Base-by-base conservation (phyloP, 2,888 invertebrate genomes). In the Crepidodera aurea region DNA sequence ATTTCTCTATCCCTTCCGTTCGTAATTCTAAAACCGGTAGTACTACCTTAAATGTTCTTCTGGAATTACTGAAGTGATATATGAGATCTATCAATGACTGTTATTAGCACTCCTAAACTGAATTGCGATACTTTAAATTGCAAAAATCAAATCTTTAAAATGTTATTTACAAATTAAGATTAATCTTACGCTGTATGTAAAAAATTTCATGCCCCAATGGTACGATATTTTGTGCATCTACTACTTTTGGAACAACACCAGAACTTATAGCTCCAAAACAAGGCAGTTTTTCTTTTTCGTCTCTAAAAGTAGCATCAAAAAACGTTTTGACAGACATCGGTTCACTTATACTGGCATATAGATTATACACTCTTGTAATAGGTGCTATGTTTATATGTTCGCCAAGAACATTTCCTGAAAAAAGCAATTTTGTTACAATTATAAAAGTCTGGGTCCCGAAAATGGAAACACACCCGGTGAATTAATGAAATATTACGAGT, bases 261-360 rank as follows among this genome's bases (percentile, higher is more conserved):
- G 22, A 27, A 13, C 62, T 55, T 12, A 69, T 60, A 6, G 46
- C 55, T 19, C 65, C 56, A 42, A 65, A 71, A 57, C 72, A 73
- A 10, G 68, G 69, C 1, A 69, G 69, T 5, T 67, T 44, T 32
- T 69, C 65, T 1, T 61, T 64, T 63, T 66, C 65, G 55, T 64
- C 69, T 5, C 60, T 53, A 50, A 70, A 74, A 29, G 71, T 69
- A 5, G 58, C 46, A 25, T 69, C 68, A 16, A 79, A 57, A 51
- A 78, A 75, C 4, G 60, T 60, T 39, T 67, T 63, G 0, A 73
- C 74, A 6, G 75, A 66, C 55, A 73, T 75, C 0, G 76, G 75
- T 60, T 77, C 75, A 10, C 77, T 78, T 5, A 78, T 44, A 50
- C 62, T 65, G 54, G 68, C 51, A 63, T 77, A 79, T n/a, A 77